Evolutionary conservation across 2,888 invertebrate genomes (phyloP), one percentile per base, ranked within the genome.

Genomic region (Sarcophaga rosellei): DNA sequence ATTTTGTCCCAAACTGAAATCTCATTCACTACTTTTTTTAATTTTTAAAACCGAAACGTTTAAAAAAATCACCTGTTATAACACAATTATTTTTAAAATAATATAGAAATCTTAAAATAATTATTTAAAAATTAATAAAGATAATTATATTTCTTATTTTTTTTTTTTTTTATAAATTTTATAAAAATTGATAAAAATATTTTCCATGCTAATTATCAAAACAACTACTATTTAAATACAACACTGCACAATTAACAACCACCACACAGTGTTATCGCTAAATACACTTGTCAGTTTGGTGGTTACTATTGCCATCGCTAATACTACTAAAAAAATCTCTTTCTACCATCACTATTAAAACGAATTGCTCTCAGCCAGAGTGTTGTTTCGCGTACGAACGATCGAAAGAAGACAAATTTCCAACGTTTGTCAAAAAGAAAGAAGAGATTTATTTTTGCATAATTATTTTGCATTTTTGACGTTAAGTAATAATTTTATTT

Each of bases 351-450:
- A 12, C 72, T 77, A 77, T 44, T 61, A 17, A 21, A 21, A 82
- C 72, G 65, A 72, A 8, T 66, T 66, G 70, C 53, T 76, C 66
- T 81, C 69, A 75, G 25, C 57, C 57, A 59, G 47, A 59, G 47
- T 82, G 75, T 47, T 78, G 69, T 65, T 81, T 85, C 85, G 82
- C 62, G 74, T 84, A 85, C 80, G 86, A 85, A 74, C 88, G 80
- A 87, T 80, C 79, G 78, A 88, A 88, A 88, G 73, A 85, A 87
- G 89, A 79, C 90, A 89, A 87, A 81, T 73, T 78, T 77, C 62
- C 77, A 69, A 80, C 68, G 70, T 81, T 85, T 85, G 85, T 79
- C 69, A 73, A n/a, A 72, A 69, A 61, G n/a, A 66, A 53, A 15
- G 12, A 53, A 35, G 35, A 35, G 35, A 10, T 35, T 53, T 15